phyloP scores from a whole-genome alignment of 2,888 invertebrate genomes.

The Alloscopus bannaensis region DNA sequence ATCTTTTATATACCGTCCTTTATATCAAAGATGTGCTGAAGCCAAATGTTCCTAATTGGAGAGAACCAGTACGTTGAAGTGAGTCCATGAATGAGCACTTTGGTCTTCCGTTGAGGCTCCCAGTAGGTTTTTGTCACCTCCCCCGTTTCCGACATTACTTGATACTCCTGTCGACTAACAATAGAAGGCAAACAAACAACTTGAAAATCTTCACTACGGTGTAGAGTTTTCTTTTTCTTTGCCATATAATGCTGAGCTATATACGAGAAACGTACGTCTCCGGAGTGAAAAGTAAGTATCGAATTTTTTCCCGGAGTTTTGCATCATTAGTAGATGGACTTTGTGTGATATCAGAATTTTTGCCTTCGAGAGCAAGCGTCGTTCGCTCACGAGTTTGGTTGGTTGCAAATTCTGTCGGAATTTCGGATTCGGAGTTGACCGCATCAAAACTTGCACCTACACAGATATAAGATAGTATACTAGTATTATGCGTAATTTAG shows the following conservation, averaged over 20 bases:
- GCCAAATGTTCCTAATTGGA: conserved; percentile 41
- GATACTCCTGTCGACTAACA: conserved; percentile 23
- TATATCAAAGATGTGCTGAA: conserved; percentile 45
- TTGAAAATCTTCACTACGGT: neutral
- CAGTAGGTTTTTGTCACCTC: conserved; percentile 21
- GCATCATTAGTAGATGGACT: no score
- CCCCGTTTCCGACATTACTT: conserved; percentile 41
- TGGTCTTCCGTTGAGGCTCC: conserved; percentile 30
- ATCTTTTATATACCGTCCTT: conserved; percentile 39
- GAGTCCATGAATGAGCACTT: conserved; percentile 48
- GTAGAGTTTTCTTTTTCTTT: neutral
- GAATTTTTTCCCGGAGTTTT: conserved; percentile 9
- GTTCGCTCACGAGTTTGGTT: no score
- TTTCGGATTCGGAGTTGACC: no score
- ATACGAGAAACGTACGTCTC: conserved; percentile 18
- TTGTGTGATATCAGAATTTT: no score
- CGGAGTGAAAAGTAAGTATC: conserved; percentile 44
- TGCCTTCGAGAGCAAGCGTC: no score
- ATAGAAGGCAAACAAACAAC: neutral
- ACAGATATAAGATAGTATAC: no score
- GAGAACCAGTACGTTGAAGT: conserved; percentile 38
- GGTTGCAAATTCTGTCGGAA: no score
- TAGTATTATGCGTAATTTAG: no score
- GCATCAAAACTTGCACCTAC: no score
- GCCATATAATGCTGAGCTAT: neutral